Base-by-base conservation (phyloP, 2,888 invertebrate genomes). In the Micropterix aruncella region DNA sequence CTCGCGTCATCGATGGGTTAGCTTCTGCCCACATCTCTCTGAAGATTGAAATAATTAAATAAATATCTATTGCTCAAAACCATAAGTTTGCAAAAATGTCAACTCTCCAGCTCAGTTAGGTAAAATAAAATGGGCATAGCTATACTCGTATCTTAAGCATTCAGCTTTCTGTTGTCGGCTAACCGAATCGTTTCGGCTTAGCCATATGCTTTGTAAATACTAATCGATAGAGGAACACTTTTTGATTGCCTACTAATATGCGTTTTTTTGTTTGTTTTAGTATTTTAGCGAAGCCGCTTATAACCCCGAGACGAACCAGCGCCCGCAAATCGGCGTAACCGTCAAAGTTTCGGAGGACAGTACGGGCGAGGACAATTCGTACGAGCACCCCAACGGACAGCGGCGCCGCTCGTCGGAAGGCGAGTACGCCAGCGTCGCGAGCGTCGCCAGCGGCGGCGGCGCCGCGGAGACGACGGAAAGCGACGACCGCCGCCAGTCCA, bases 251-350 rank as follows among this genome's bases (percentile, higher is more conserved):
- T 43, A 16, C 27, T 27, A 7, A 27, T 27, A 27, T 7, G 12
- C 41, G 16, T 41, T 40, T 43, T 48, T 44, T 45, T 48, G 48
- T 54, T 47, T 51, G 45, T 63, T 65, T 14, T 66, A 91, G 90
- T 90, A 88, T 67, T 92, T 89, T 65, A 83, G 89, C 53, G 86
- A 87, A 60, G 88, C 89, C 50, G 92, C 92, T 16, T 88, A 92
- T 62, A 87, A 90, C 60, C 89, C 92, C 39, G 84, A 87, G 63
- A 81, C 87, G 52, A 89, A 89, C 65, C 85, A 83, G 60, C 72
- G 79, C 47, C 70, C 73, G 37, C 62, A 64, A 16, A 50, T 61
- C 36, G 57, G 59, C 42, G 61, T 64, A 2, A 69, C 65, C 3
- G 57, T 70, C 52, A 69, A 70, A 43, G 65, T 72, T 2, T 50